Percentiles rank a stretch among this genome's conserved stretches.
Evolutionary conservation across 2,888 invertebrate genomes (phyloP).

Genomic region (Spodoptera picta): DNA sequence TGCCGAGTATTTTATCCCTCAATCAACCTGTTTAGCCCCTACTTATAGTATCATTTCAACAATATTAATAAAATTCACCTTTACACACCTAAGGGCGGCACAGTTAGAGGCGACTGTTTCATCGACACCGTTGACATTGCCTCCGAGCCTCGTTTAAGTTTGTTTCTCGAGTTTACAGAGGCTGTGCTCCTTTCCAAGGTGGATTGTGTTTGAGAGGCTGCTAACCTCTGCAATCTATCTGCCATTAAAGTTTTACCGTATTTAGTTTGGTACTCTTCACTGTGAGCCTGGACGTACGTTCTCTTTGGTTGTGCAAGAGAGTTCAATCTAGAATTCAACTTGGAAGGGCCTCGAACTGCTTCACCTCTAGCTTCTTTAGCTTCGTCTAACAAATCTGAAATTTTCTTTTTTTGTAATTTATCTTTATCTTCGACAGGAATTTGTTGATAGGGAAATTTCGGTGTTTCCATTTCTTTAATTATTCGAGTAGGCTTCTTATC

Average conservation of each 20-base stretch:
- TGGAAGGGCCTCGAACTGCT: conserved; percentile 81
- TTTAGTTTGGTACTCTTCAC: conserved; percentile 71
- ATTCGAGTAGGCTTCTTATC: conserved; percentile 49
- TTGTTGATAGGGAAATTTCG: conserved; percentile 53
- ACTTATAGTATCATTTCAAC: conserved; percentile 9
- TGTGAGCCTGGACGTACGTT: conserved; percentile 74
- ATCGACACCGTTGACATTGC: conserved; percentile 45
- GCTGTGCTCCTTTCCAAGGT: conserved; percentile 49
- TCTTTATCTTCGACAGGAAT: conserved; percentile 60
- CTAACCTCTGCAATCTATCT: conserved; percentile 67
- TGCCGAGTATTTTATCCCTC: neutral
- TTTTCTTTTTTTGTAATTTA: conserved; percentile 65
- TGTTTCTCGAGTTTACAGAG: conserved; percentile 47
- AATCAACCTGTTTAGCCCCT: neutral
- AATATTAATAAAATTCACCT: conserved; percentile 75
- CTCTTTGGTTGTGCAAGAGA: conserved; percentile 81
- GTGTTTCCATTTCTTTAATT: conserved; percentile 37
- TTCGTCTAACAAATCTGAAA: conserved; percentile 78
- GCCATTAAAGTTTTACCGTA: conserved; percentile 68
- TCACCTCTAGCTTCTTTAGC: conserved; percentile 82
- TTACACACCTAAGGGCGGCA: conserved; percentile 81
- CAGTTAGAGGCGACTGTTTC: conserved; percentile 54
- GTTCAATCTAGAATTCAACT: conserved; percentile 72
- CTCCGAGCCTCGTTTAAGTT: conserved; percentile 54
- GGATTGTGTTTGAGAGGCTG: conserved; percentile 43